phyloP scores from a whole-genome alignment of 2,888 invertebrate genomes.

The Hydraecia micacea region DNA sequence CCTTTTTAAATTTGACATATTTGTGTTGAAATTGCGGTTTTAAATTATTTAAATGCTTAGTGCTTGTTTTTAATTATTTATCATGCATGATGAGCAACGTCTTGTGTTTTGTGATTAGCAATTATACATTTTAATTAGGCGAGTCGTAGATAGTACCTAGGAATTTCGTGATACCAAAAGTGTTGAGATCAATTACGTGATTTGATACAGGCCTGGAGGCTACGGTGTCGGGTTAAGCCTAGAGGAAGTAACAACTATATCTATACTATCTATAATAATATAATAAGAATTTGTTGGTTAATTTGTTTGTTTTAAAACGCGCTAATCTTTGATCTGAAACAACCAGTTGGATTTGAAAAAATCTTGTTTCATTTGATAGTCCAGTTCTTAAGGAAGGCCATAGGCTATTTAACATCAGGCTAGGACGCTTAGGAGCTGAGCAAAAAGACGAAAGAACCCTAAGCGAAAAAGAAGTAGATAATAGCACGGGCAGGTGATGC shows the following conservation, averaged over 20 bases:
- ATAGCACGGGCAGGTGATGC: neutral
- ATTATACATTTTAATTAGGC: constrained; percentile 37
- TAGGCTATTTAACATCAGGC: neutral
- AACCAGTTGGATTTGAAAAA: neutral
- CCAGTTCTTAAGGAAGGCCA: neutral
- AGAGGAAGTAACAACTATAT: neutral
- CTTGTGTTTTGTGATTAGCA: constrained; percentile 30
- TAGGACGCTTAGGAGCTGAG: neutral
- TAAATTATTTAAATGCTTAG: constrained; percentile 35
- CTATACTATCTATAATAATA: neutral
- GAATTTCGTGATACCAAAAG: constrained; percentile 9
- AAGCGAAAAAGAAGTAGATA: neutral
- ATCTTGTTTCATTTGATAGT: neutral
- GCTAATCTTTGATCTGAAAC: neutral
- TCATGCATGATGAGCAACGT: constrained; percentile 31
- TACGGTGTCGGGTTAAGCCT: neutral
- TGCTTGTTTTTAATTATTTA: constrained; percentile 35
- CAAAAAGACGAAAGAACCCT: neutral
- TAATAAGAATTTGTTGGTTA: neutral
- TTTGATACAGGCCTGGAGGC: neutral
- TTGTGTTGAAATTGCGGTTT: constrained; percentile 32
- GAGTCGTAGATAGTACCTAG: constrained; percentile 5
- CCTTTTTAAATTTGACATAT: constrained; percentile 5
- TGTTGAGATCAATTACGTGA: constrained; percentile 18
- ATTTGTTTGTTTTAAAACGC: neutral